Conservation (phyloP, 1,140 invertebrate genomes). For the Tribolium madens region DNA sequence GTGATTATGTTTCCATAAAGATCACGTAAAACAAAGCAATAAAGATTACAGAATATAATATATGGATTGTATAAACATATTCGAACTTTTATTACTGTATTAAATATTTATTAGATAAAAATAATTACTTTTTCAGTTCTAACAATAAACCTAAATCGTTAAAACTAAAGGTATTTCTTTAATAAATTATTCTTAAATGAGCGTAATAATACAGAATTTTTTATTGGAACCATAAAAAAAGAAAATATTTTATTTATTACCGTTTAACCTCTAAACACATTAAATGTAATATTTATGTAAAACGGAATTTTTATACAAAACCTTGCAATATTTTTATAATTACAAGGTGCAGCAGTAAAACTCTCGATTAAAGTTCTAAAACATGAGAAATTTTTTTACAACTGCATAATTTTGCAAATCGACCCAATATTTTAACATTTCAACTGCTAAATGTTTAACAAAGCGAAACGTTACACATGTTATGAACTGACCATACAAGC, state of each 20-base stretch:
- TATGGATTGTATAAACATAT: neutral
- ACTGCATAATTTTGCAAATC: neutral
- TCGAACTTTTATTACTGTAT: neutral
- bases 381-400: too few species aligned
- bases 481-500: neutral
- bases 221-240: neutral
- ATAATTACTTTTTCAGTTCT: constrained; percentile 14
- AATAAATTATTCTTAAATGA: constrained; percentile 11
- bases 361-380: neutral
- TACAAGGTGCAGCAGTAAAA: neutral
- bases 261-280: constrained; percentile 12
- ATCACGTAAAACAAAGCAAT: neutral
- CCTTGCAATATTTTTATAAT: neutral
- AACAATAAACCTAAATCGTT: constrained; percentile 3
- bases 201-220: neutral
- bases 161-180: constrained; percentile 21
- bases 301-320: neutral
- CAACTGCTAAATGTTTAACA: neutral
- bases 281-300: neutral
- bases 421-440: neutral
- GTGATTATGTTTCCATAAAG: neutral
- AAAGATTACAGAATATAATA: constrained; percentile 2
- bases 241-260: neutral
- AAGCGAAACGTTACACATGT: neutral
- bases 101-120: constrained; percentile 7